A percentile compares a stretch with the other conserved stretches of the same genome.
Evolutionary conservation across 2,888 invertebrate genomes (phyloP).

Genomic region (Sphaerophoria taeniata): DNA sequence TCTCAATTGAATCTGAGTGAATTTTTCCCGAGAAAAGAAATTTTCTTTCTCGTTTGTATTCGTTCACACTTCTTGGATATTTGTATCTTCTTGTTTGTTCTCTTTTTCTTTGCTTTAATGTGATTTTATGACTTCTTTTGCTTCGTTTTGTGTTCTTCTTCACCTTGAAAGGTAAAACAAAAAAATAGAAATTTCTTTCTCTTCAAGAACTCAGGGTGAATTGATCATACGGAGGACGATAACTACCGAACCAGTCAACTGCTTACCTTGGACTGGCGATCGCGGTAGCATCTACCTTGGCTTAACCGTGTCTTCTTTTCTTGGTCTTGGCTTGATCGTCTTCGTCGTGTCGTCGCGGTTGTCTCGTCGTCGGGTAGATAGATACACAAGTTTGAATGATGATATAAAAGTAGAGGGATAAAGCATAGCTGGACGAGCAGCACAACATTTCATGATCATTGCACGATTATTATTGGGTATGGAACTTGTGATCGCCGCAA

Average conservation of each 20-base stretch:
- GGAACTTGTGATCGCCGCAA: conserved; percentile 57
- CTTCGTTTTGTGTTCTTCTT: conserved; percentile 53
- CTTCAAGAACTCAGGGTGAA: conserved; percentile 14
- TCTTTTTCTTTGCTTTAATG: conserved; percentile 22
- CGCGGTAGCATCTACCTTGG: conserved; percentile 80
- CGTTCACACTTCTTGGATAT: conserved; percentile 57
- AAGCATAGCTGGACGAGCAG: conserved; percentile 59
- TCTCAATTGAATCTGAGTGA: conserved; percentile 51
- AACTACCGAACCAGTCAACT: conserved; percentile 81
- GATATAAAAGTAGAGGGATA: conserved; percentile 8
- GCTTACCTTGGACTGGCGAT: conserved; percentile 82
- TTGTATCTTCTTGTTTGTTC: conserved; percentile 59
- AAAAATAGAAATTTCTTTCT: conserved; percentile 57
- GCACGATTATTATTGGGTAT: conserved; percentile 47
- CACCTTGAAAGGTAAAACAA: conserved; percentile 45
- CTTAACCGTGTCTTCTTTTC: conserved; percentile 78
- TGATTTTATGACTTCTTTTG: conserved; percentile 57
- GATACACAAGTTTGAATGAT: conserved; percentile 37
- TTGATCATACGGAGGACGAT: conserved; percentile 54
- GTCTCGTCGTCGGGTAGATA: conserved; percentile 13
- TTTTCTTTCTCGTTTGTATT: conserved; percentile 63
- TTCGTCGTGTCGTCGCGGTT: too few species aligned
- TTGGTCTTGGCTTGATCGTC: background rate
- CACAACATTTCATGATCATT: conserved; percentile 34
- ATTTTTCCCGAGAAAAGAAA: conserved; percentile 71